A percentile compares a stretch with the other conserved stretches of the same genome.
These are phyloP conservation scores for Philhelius pedissequus DNA, from an alignment of 2,888 invertebrate genomes.

Conservation along the genomic window DNA sequence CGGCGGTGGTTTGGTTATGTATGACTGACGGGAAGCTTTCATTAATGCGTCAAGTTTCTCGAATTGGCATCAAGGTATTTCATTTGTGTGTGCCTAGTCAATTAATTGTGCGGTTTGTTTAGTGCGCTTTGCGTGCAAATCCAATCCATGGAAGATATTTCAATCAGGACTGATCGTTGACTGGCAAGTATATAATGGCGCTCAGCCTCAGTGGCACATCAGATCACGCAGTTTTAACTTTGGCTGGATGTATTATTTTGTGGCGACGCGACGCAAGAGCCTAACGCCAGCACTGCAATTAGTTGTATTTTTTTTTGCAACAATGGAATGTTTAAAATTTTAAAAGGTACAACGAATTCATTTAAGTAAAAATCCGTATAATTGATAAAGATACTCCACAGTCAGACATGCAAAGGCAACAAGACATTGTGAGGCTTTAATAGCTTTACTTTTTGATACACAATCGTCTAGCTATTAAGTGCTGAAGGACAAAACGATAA, in stretches of 20 bases:
- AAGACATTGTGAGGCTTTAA: background rate
- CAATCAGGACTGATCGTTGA: constrained; percentile 39
- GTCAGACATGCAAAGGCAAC: background rate
- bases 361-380: constrained; percentile 38
- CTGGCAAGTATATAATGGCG: background rate
- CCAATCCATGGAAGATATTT: constrained; percentile 56
- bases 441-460: background rate
- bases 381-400: constrained; percentile 41
- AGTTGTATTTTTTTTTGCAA: background rate
- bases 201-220: constrained; percentile 26
- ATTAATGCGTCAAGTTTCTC: constrained; percentile 64
- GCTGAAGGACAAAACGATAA: constrained; percentile 22
- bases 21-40: constrained; percentile 38
- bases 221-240: constrained; percentile 16
- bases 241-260: constrained; percentile 16
- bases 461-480: background rate
- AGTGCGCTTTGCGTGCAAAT: constrained; percentile 46
- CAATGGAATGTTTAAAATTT: constrained; percentile 35
- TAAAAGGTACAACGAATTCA: constrained; percentile 47
- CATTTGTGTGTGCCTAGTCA: constrained; percentile 58
- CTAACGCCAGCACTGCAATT: constrained; percentile 33
- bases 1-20: background rate
- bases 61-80: constrained; percentile 61
- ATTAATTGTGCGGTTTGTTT: constrained; percentile 52
- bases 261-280: background rate